Evolutionary conservation across 2,797 vertebrate species (phyloP).

Genomic region (Perodicticus potto): DNA sequence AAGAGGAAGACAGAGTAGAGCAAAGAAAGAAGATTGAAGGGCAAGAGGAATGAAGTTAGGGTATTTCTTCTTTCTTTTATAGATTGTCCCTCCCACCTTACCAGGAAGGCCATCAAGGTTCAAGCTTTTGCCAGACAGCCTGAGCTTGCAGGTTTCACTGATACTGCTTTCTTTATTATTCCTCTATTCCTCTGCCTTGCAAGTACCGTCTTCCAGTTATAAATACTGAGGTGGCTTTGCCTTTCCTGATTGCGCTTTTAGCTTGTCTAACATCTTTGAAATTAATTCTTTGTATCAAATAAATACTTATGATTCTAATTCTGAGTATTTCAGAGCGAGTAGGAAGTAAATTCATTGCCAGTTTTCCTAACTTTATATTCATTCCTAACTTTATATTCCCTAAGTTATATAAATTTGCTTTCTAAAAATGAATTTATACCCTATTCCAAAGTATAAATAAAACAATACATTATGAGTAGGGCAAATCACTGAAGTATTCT

Average conservation of each 20-base stretch:
- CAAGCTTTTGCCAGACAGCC: not conserved
- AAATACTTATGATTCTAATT: not conserved
- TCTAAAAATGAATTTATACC: not conserved
- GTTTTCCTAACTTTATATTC: not conserved
- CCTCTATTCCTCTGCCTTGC: not conserved
- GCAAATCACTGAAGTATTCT: not conserved
- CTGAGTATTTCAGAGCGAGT: not conserved
- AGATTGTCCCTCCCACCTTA: not conserved
- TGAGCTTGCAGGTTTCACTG: not conserved
- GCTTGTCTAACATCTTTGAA: conserved; percentile 1
- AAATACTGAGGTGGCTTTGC: not conserved
- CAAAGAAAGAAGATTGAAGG: not conserved
- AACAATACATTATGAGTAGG: not conserved
- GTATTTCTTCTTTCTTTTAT: not conserved
- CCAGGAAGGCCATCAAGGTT: not conserved
- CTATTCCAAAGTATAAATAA: not conserved
- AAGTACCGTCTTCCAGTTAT: not conserved
- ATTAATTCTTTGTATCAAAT: not conserved
- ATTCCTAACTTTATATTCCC: not conserved
- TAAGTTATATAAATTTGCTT: not conserved
- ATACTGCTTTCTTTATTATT: not conserved
- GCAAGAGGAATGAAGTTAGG: not conserved
- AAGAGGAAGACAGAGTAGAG: not conserved
- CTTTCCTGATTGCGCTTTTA: not conserved
- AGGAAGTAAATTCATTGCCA: not conserved